phyloP scores from a whole-genome alignment of 2,113 vertebrate genomes.

The Pandion haliaetus region DNA sequence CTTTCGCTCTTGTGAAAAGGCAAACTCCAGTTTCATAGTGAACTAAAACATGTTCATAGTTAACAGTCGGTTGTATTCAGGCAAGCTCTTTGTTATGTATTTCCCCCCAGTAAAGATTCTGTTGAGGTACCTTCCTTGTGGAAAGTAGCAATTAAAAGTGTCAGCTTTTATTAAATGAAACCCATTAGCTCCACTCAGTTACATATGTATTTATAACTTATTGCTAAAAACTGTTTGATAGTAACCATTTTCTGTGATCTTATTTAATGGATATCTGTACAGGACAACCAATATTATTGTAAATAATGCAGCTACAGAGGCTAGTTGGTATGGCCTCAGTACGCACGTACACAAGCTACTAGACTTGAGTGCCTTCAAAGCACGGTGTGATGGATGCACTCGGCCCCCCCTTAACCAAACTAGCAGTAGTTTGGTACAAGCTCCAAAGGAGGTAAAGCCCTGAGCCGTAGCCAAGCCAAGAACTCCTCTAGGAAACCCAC shows the following conservation, averaged over 20 bases:
- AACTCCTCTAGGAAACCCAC: too few species aligned
- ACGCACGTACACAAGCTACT: not conserved
- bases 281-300: not conserved
- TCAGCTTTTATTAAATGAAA: not conserved
- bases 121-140: not conserved
- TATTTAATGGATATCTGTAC: not conserved
- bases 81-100: not conserved
- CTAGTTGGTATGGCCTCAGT: not conserved
- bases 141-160: not conserved
- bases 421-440: too few species aligned
- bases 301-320: not conserved
- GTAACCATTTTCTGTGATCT: not conserved
- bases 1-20: not conserved
- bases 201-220: not conserved
- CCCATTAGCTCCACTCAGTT: not conserved
- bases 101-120: not conserved
- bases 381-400: not conserved
- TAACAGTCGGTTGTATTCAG: not conserved
- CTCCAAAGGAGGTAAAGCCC: too few species aligned
- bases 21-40: not conserved
- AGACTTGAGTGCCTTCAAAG: not conserved
- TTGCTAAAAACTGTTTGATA: not conserved
- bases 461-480: too few species aligned
- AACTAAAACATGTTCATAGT: not conserved
- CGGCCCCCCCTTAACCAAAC: too few species aligned